Base-by-base conservation (phyloP, 2,888 invertebrate genomes). In the Zhuqinia jingwanae region DNA sequence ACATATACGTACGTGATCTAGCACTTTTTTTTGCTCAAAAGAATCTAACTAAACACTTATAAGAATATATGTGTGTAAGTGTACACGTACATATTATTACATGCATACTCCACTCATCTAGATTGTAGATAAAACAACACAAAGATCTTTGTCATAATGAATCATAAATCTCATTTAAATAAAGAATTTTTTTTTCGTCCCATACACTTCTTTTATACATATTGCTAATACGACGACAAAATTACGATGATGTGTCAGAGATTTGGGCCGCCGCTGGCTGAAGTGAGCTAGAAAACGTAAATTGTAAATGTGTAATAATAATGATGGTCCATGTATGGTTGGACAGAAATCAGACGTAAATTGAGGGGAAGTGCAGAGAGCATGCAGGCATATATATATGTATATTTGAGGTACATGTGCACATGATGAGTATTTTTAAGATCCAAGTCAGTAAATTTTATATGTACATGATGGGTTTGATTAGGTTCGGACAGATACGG, bases 151-250 rank as follows among this genome's bases (percentile, higher is more conserved):
- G 73, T 82, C 82, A 75, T 82, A 82, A 82, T 82, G 82, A 82
- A 75, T 82, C 82, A 82, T 82, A 82, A 82, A 82, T 82, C 82
- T 82, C 75, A 82, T 82, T 82, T 82, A 82, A 82, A 82, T 82
- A 82, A 82, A 75, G 75, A 73, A 82, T 60, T 6, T 36, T 36
- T n/a, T n/a, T 63, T 50, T 75, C 15, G 63, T 63, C 30, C 60
- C 70, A 58, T 81, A 45, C 81, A 60, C 45, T 20, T 58, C 56
- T 36, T 78, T 63, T 75, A 75, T 75, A 70, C 73, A n/a, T 47
- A 25, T 8, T 6, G 50, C 73, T 20, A 42, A 50, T 36, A 36
- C 36, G 50, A 82, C 82, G 75, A 82, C 47, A 47, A 50, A 27
- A 56, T 60, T 47, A 63, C 56, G 80, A 81, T 76, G 76, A 83